Base-by-base conservation (phyloP, 2,113 vertebrate genomes). In the Lipophrys pholis region DNA sequence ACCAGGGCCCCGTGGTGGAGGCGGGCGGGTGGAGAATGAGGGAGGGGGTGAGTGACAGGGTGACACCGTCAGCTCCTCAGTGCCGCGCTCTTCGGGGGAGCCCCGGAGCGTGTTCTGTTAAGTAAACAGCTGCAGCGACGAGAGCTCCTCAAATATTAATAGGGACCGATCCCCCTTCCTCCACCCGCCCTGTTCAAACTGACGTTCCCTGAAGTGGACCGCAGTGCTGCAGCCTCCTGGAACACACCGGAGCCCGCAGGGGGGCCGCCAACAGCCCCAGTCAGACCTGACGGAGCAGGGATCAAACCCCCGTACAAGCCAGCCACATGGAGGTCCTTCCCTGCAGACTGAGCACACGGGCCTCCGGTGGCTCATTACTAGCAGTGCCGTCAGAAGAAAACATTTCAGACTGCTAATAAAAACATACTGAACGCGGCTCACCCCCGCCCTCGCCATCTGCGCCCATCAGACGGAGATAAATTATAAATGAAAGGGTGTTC, bases 81-180 rank as follows among this genome's bases (percentile, higher is more conserved):
- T 42, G 51, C 21, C 7, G 12, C 1, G 50, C 85, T 89, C 87
- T 91, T 87, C 73, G 67, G 85, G 84, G 81, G 69, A 71, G 69
- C 81, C 87, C 82, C 21, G 12, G 57, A 88, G 91, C 78, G 74
- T 88, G 88, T 91, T 91, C 86, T 86, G 90, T 89, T 91, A 89
- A 91, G 87, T 90, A 93, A 93, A 94, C 90, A 91, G 88, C 89
- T 83, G 81, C 90, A 86, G 75, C 76, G 16, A 81, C 59, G 54
- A 90, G 76, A 89, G 80, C 80, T 86, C 42, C 79, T 92, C 77
- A 92, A 93, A 93, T 93, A 93, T 93, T 92, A 89, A 93, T 91
- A 53, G 58, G 54, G 17, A 74, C 76, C 45, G 63, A 87, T 88
- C 45, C 60, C 87, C 80, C 85, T 75, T 30, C 21, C 21, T 30